Evolutionary conservation across 2,888 invertebrate species (phyloP), one percentile per base, ranked within the genome.

Genomic region (Plebejus melissa): DNA sequence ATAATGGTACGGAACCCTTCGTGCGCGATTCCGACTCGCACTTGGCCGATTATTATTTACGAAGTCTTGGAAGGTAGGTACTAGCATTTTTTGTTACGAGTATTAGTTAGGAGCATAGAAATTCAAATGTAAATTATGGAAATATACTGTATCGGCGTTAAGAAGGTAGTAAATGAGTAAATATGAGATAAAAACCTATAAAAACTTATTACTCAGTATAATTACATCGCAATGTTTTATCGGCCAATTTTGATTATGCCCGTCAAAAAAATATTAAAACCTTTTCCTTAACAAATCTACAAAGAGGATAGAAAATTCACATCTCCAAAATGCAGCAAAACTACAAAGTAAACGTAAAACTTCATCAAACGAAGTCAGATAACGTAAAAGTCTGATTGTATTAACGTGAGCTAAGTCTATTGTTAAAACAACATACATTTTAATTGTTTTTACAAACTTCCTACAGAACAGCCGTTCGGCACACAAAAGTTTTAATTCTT

Each of bases 401-500:
- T 32, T 65, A 65, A 65, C 13, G 32, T 16, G 65, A 65, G 65
- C 65, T 65, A 65, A 65, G 65, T 65, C 65, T 65, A 65, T 65
- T 65, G 65, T 65, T 65, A 65, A 65, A 65, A 65, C 65, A 65
- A 65, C 65, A 36, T 65, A 65, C 65, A 75, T 69, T 54, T 74
- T 70, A 74, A 72, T 76, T 78, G 79, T 80, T 78, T 77, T 78
- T 77, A 79, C 77, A 74, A 65, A 75, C 58, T 65, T 65, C 32
- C 65, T 13, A 32, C 71, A 76, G 78, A 80, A 79, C 78, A 78
- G 76, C 76, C 79, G 74, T 78, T 75, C 82, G 83, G 84, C 82
- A 84, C 81, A 86, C 83, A 83, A 85, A 90, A 90, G 85, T 90
- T 90, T 89, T 86, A 88, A 90, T 89, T 88, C 88, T 87, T 86